Evolutionary conservation across 1,140 invertebrate genomes (phyloP).

Genomic region (Euschistus heros): DNA sequence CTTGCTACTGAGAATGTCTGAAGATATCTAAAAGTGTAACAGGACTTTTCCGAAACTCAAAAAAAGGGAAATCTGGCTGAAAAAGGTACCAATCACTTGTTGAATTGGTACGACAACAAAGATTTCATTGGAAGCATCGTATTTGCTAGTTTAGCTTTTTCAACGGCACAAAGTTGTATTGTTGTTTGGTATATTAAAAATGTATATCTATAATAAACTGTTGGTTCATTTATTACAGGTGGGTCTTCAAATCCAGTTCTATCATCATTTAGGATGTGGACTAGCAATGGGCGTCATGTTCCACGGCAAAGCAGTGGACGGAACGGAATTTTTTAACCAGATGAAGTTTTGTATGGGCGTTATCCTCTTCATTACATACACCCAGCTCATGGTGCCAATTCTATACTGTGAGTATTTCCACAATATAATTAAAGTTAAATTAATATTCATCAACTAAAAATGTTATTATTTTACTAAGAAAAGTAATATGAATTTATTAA

Average conservation of each 20-base stretch:
- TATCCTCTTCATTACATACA: constrained; percentile 51
- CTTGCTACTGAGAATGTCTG: no score
- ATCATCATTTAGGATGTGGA: constrained; percentile 47
- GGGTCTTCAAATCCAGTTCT: constrained; percentile 45
- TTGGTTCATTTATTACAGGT: constrained; percentile 27
- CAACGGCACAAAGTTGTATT: neutral
- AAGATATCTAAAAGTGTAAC: no score
- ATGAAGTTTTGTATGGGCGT: constrained; percentile 52
- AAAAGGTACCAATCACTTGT: no score
- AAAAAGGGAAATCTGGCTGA: no score
- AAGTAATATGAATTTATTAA: neutral
- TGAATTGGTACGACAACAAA: no score
- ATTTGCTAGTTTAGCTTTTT: neutral
- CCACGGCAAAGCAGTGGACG: constrained; percentile 47
- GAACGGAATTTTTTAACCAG: constrained; percentile 51
- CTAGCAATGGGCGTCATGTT: constrained; percentile 46
- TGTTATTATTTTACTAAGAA: neutral
- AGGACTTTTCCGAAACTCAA: no score
- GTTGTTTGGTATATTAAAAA: neutral
- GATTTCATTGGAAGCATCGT: no score
- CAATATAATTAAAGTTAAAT: neutral
- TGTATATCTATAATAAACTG: neutral
- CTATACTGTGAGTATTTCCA: constrained; percentile 32
- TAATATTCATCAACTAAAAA: neutral
- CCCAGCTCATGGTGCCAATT: constrained; percentile 51